These are phyloP conservation scores for Anguilla obscura DNA, from an alignment of 2,797 vertebrate genomes.

Conservation along the genomic window DNA sequence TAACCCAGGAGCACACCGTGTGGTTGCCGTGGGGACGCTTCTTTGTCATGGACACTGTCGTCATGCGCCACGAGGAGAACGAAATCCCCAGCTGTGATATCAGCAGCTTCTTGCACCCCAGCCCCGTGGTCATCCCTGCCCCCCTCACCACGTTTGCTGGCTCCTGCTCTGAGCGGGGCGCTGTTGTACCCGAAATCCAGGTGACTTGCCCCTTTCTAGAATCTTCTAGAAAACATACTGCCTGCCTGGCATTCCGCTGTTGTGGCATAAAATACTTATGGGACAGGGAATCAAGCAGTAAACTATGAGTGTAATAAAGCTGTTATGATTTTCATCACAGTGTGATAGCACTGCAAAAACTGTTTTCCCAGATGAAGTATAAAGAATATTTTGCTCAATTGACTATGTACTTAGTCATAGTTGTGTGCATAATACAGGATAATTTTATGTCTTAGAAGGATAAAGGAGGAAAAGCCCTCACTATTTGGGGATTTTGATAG, in stretches of 20 bases:
- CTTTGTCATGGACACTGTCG: conserved; percentile 97
- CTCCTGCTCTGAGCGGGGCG: conserved; percentile 85
- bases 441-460: conserved; percentile 53
- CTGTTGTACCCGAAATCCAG: conserved; percentile 96
- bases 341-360: not conserved
- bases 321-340: too few species aligned
- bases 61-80: conserved; percentile 97
- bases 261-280: not conserved
- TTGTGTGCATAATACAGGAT: conserved; percentile 49
- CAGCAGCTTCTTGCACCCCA: conserved; percentile 90
- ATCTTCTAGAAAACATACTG: not conserved
- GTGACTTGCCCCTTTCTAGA: conserved; percentile 62
- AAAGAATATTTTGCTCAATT: conserved; percentile 49
- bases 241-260: not conserved
- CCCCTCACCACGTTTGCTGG: conserved; percentile 90
- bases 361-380: conserved; percentile 65
- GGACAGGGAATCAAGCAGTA: not conserved
- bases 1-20: conserved; percentile 94
- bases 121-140: conserved; percentile 86
- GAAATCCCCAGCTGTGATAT: conserved; percentile 98
- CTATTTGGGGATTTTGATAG: conserved; percentile 52
- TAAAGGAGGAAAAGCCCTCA: conserved; percentile 24
- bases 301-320: too few species aligned
- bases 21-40: conserved; percentile 98
- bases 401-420: conserved; percentile 41